Evolutionary conservation across 2,888 invertebrate genomes (phyloP), one percentile per base, ranked within the genome.

Genomic region (Diarsia mendica): DNA sequence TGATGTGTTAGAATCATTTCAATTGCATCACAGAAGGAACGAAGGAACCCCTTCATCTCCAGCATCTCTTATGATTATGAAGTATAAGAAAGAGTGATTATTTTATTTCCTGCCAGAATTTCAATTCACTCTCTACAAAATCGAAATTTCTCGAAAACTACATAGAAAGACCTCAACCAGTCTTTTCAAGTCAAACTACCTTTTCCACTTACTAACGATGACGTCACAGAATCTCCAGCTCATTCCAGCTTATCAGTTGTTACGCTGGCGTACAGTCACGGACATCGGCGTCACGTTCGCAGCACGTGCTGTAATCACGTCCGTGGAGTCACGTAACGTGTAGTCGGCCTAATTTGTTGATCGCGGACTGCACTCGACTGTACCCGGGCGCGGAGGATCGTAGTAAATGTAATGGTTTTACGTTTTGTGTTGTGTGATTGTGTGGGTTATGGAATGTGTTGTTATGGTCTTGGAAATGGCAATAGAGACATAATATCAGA

Each of bases 241-340:
- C 86, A 87, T 87, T 82, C 48, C 71, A 67, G 67, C 83, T 82
- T 79, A 83, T 83, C 83, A 71, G 83, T 63, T 58, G 79, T 72
- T 75, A 75, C 79, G 61, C 68, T 63, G n/a, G 68, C 73, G 68
- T 72, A 73, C 71, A 89, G 91, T 92, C 92, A 92, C 91, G 91
- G 90, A 90, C 87, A 89, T 90, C 88, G 87, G 88, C 86, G 90
- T 94, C 95, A 95, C 94, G 95, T 94, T 86, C 85, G 75, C 71
- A 82, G 91, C 94, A 92, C 94, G 94, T 93, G 94, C 92, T 89
- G 84, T 88, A 86, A 91, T 93, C 93, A 92, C 92, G 94, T 90
- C 87, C 72, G 84, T 84, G 83, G 80, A 84, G 87, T 89, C 91
- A 91, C 90, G 91, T 89, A 88, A 88, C 85, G 80, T 83, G 88